Conservation (phyloP, 2,888 invertebrate genomes). For the Andrena haemorrhoa region DNA sequence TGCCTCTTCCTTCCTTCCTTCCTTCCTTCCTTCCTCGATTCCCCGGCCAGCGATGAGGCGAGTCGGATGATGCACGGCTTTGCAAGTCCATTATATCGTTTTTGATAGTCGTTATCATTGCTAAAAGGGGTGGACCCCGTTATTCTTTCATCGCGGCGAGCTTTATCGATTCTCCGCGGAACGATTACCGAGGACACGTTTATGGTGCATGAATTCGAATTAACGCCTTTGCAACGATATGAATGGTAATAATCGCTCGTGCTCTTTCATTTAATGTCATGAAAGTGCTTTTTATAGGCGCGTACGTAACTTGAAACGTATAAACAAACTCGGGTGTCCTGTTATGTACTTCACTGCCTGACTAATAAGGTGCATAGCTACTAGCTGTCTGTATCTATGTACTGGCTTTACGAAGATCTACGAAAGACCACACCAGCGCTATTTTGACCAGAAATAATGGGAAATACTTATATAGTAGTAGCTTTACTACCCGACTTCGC, state of each 20-base stretch:
- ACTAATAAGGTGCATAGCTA: too few relatives aligned
- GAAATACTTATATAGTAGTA: too few relatives aligned
- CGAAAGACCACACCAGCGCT: too few relatives aligned
- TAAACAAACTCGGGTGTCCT: too few relatives aligned
- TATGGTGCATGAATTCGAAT: neutral
- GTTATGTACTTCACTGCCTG: too few relatives aligned
- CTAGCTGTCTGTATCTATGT: too few relatives aligned
- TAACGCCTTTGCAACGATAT: neutral
- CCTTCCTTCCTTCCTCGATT: conserved; percentile 12
- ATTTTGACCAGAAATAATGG: too few relatives aligned
- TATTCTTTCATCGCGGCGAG: conserved; percentile 37
- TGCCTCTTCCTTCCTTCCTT: conserved; percentile 5
- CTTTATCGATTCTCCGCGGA: conserved; percentile 14
- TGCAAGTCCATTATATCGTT: conserved; percentile 55
- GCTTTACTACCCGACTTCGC: too few relatives aligned
- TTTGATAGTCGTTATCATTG: conserved; percentile 43
- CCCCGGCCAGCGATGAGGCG: neutral
- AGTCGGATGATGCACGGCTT: conserved; percentile 59
- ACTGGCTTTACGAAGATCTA: too few relatives aligned
- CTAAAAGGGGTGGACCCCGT: conserved; percentile 12
- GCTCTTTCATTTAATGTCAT: neutral
- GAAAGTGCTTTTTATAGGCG: neutral
- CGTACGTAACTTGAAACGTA: too few relatives aligned
- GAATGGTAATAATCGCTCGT: neutral
- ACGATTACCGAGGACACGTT: conserved; percentile 29